These are phyloP conservation scores for Hyposoter dolosus DNA, from an alignment of 2,888 invertebrate genomes.

Conservation along the genomic window DNA sequence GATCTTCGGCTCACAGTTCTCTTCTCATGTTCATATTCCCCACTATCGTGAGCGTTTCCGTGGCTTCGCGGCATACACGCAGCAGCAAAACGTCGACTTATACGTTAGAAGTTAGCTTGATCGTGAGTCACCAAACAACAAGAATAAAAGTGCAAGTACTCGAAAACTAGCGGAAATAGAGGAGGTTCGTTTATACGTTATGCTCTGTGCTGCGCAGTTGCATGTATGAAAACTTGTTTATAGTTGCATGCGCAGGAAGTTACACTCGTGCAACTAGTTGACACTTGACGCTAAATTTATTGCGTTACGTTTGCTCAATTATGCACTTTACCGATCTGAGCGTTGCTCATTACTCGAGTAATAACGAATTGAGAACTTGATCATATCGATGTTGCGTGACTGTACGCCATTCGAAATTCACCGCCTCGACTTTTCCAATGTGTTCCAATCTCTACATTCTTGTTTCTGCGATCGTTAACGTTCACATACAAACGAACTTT, in stretches of 20 bases:
- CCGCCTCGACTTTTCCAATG: neutral
- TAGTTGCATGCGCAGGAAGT: constrained; percentile 10
- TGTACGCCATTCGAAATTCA: neutral
- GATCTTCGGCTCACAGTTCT: constrained; percentile 39
- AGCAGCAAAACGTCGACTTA: constrained; percentile 1
- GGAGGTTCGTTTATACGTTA: constrained; percentile 7
- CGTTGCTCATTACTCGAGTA: constrained; percentile 27
- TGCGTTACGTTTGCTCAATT: constrained; percentile 28
- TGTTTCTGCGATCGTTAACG: neutral
- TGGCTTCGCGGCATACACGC: constrained; percentile 12
- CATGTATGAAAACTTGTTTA: neutral
- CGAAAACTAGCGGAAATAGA: constrained; percentile 39
- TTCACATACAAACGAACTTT: neutral
- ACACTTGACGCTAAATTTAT: constrained; percentile 4
- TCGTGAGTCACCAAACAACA: constrained; percentile 8
- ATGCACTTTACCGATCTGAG: neutral
- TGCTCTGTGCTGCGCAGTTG: neutral
- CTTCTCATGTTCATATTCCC: constrained; percentile 24
- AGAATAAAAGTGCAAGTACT: constrained; percentile 24
- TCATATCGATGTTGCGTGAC: constrained; percentile 32
- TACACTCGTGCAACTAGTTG: constrained; percentile 4
- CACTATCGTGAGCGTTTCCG: constrained; percentile 12
- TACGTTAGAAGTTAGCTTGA: constrained; percentile 23
- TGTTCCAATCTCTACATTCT: neutral
- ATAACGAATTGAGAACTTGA: constrained; percentile 18